Percentiles rank a stretch among this genome's conserved stretches.
These are phyloP conservation scores for Brachypodius melanocephalos DNA, from an alignment of 2,113 vertebrate genomes.

Conservation along the genomic window DNA sequence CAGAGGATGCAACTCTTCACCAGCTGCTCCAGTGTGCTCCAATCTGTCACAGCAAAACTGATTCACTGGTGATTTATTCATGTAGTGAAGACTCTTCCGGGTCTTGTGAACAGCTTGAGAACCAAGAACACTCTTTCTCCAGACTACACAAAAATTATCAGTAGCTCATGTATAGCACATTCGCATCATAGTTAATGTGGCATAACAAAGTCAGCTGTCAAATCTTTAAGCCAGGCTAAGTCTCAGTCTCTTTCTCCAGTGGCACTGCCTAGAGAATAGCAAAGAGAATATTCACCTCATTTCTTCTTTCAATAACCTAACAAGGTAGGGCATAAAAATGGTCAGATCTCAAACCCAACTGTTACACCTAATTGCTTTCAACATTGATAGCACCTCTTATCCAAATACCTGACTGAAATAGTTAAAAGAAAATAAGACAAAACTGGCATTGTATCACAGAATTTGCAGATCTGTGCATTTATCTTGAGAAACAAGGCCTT, in stretches of 20 bases:
- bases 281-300: not conserved
- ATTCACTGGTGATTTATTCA: conserved; percentile 4
- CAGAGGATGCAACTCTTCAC: not conserved
- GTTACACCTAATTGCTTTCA: not conserved
- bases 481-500: not conserved
- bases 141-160: conserved; percentile 10
- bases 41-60: not conserved
- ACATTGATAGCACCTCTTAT: not conserved
- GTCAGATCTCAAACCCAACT: not conserved
- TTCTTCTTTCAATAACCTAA: not conserved
- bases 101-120: not conserved
- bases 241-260: not conserved
- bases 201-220: conserved; percentile 9
- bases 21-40: not conserved
- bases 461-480: not conserved
- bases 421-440: not conserved
- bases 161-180: conserved; percentile 3
- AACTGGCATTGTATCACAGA: not conserved
- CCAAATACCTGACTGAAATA: not conserved
- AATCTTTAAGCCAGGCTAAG: not conserved
- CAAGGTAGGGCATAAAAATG: not conserved
- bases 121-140: not conserved
- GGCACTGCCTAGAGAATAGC: not conserved
- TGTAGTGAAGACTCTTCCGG: not conserved
- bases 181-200: conserved; percentile 5